phyloP scores from a whole-genome alignment of 2,888 invertebrate genomes.

The Drosophila tanythrix region DNA sequence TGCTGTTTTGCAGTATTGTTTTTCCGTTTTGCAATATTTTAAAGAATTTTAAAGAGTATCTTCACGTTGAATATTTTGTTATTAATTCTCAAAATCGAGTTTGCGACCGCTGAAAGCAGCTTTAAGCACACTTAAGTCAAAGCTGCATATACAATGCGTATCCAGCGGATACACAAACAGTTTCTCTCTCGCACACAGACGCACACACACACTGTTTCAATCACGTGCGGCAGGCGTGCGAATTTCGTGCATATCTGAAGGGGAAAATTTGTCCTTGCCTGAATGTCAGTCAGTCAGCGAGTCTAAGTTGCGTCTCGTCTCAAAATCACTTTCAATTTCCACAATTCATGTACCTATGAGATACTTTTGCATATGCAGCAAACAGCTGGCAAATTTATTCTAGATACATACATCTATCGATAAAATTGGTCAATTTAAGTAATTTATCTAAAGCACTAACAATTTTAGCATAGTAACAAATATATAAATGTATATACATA shows the following conservation, averaged over 20 bases:
- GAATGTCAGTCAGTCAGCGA: constrained; percentile 65
- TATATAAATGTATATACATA: constrained; percentile 10
- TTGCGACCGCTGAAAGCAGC: constrained; percentile 9
- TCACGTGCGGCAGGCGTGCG: constrained; percentile 66
- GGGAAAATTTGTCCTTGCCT: constrained; percentile 73
- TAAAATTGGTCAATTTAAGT: constrained; percentile 59
- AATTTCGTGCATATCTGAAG: constrained; percentile 21
- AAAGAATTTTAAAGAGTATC: constrained; percentile 8
- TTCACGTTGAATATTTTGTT: neutral
- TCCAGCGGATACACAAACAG: constrained; percentile 51
- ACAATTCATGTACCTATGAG: constrained; percentile 23
- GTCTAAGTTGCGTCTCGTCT: constrained; percentile 25
- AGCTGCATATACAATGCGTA: constrained; percentile 21
- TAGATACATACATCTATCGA: constrained; percentile 2
- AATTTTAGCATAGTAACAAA: constrained; percentile 17
- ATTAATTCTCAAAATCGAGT: constrained; percentile 26
- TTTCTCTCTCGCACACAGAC: neutral
- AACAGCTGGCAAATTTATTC: constrained; percentile 28
- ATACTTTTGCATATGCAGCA: constrained; percentile 34
- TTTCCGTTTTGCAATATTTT: too few species aligned
- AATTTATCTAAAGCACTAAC: constrained; percentile 45
- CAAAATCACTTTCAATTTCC: constrained; percentile 52
- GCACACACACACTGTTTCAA: constrained; percentile 15
- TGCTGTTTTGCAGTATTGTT: too few species aligned
- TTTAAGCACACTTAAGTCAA: constrained; percentile 17